Base-by-base conservation (phyloP, 2,113 vertebrate genomes). In the Pteropus alecto region DNA sequence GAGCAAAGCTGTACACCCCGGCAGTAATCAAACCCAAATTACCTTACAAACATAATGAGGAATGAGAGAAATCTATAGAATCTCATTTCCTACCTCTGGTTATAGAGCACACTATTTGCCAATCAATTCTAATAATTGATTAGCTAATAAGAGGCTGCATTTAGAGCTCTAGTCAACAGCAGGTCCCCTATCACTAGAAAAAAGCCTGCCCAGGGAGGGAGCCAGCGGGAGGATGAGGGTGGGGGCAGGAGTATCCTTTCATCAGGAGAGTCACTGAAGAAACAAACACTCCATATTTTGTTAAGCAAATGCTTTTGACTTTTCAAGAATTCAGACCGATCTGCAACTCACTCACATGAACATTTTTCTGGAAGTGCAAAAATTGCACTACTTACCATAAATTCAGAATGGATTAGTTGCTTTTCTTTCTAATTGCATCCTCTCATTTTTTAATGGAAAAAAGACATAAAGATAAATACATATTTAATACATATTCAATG, bases 121-220 rank as follows among this genome's bases (percentile, higher is more conserved):
- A 88, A 86, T 95, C 97, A 90, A 86, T 96, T 82, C 33, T 71
- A 56, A 65, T 81, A 73, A 97, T 18, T 91, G 94, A 95, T 96
- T 88, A 94, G 65, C 79, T 92, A 83, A 96, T 43, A 83, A 76
- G 54, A 70, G 79, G 74, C 90, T 61, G 70, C 87, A 65, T 76
- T 87, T 41, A 43, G 1, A 71, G 94, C 94, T 71, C n/a, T 22
- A 76, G 93, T 79, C n/a, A 90, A 65, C 9, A 5, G 67, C 5
- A 38, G 78, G 30, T 46, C 61, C 51, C 7, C n/a, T 21, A 6
- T 21, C 48, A 11, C 51, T 33, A n/a, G 46, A 21, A 22, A 76
- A 73, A 14, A 38, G 79, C n/a, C n/a, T 35, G 35, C 78, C 41
- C 51, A 0, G 71, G 28, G 46, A 48, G 41, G n/a, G 13, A 77